Evolutionary conservation across 2,888 invertebrate genomes (phyloP), one percentile per base, ranked within the genome.

Genomic region (Didymodactylos carnosus): DNA sequence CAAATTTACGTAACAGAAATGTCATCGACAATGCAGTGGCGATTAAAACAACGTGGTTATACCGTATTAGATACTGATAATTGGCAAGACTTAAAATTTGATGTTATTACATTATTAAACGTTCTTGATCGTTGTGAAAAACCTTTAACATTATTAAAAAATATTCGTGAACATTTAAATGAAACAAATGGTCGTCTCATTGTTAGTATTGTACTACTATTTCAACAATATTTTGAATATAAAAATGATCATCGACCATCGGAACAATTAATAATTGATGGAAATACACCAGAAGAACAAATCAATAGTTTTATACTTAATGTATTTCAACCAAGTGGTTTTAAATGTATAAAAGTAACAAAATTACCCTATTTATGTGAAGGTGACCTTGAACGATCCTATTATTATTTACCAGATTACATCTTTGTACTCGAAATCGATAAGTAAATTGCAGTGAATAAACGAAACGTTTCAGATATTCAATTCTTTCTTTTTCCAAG

Each of bases 351-450:
- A 70, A 86, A 88, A 8, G 97, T 94, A 91, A 88, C 91, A 16
- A 88, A 91, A 79, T 88, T 94, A 53, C 97, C 97, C 0, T 97
- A 97, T 82, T 86, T 98, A 49, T 97, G 95, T 84, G 95, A 98
- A 84, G 97, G 97, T 1, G 95, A 97, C 83, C 86, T 94, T 77
- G 87, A 89, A 70, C 91, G 82, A 71, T 83, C 85, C 13, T 85
- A 83, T 84, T 94, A 94, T 84, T 91, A 91, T 88, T 86, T 94
- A 71, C 89, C 91, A 79, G 94, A 94, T 84, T 89, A 89, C 35
- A 86, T 94, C n/a, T 92, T 93, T 81, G 87, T 93, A 16, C 62
- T 74, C 19, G 71, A 25, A 62, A 39, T 39, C 11, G 69, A 13
- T 62, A 11, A 62, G 14, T 62, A 62, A n/a, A n/a, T n/a, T n/a